phyloP scores from a whole-genome alignment of 2,797 vertebrate species.

The Crenuchus spilurus region DNA sequence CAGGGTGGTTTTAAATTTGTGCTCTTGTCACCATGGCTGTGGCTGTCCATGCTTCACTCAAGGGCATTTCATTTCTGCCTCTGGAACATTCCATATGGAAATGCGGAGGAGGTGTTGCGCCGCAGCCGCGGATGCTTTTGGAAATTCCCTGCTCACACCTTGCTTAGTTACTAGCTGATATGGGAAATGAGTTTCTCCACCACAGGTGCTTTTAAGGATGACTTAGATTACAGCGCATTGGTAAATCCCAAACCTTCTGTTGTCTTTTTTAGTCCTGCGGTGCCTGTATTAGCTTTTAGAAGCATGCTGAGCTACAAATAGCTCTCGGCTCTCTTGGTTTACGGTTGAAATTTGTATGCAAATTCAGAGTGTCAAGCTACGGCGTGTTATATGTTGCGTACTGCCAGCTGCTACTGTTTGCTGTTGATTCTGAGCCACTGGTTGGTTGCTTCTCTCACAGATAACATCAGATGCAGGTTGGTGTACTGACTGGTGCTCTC shows the following conservation, averaged over 20 bases:
- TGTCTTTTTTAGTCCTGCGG: constrained; percentile 25
- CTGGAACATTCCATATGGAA: constrained; percentile 12
- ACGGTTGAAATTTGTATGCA: neutral
- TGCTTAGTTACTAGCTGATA: constrained; percentile 52
- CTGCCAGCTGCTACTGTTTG: constrained; percentile 10
- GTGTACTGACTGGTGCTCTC: constrained; percentile 21
- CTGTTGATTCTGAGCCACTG: constrained; percentile 7
- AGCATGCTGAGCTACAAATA: neutral
- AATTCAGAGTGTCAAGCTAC: neutral
- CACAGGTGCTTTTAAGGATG: constrained; percentile 63
- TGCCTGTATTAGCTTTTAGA: neutral
- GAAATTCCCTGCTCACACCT: constrained; percentile 71
- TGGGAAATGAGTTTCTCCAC: constrained; percentile 65
- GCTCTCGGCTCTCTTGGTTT: constrained; percentile 1
- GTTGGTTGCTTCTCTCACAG: constrained; percentile 3
- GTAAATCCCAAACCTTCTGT: constrained; percentile 51
- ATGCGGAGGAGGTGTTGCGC: neutral
- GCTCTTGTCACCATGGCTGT: constrained; percentile 17
- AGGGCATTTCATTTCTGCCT: constrained; percentile 25
- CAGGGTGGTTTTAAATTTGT: constrained; percentile 57
- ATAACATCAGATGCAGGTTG: constrained; percentile 16
- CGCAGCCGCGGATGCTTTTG: constrained; percentile 29
- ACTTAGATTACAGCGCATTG: constrained; percentile 64
- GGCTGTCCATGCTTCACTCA: neutral
- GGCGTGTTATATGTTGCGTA: neutral